Evolutionary conservation across 2,888 invertebrate species (phyloP).

Genomic region (Polydrusus pterygomalis): DNA sequence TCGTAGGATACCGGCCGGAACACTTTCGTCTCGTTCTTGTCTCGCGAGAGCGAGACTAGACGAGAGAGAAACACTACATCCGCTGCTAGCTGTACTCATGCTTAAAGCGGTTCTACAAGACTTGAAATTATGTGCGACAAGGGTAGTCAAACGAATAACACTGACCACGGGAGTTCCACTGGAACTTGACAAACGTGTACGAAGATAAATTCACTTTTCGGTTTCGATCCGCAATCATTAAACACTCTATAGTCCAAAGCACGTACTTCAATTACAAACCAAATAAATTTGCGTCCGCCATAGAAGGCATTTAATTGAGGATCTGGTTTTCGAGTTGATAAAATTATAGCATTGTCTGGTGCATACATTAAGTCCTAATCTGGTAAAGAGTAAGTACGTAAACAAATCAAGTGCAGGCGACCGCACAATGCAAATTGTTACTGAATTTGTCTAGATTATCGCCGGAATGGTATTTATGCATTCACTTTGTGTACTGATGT

Average conservation of each 20-base stretch:
- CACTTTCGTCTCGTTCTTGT: too few relatives aligned
- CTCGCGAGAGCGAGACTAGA: too few relatives aligned
- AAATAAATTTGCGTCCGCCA: constrained; percentile 64
- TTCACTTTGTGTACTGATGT: constrained; percentile 62
- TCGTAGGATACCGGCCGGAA: too few relatives aligned
- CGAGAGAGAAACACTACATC: too few relatives aligned
- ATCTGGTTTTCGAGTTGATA: constrained; percentile 67
- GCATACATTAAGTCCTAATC: constrained; percentile 70
- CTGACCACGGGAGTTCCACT: too few relatives aligned
- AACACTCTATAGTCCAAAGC: constrained; percentile 48
- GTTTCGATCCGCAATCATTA: constrained; percentile 26
- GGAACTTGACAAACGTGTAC: not conserved
- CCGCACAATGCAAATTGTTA: constrained; percentile 72
- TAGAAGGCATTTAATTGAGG: constrained; percentile 69
- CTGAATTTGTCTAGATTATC: constrained; percentile 73
- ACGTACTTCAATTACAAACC: constrained; percentile 64
- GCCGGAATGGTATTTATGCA: constrained; percentile 56
- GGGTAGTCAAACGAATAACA: too few relatives aligned
- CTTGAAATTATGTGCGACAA: too few relatives aligned
- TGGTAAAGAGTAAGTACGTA: constrained; percentile 68
- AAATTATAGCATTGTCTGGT: constrained; percentile 67
- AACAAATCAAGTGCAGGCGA: constrained; percentile 70
- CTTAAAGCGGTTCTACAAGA: too few relatives aligned
- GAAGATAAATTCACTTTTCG: constrained; percentile 16
- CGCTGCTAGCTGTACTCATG: too few relatives aligned